Evolutionary conservation across 1,140 invertebrate genomes (phyloP), one percentile per base, ranked within the genome.

Genomic region (Drosophila kikkawai): DNA sequence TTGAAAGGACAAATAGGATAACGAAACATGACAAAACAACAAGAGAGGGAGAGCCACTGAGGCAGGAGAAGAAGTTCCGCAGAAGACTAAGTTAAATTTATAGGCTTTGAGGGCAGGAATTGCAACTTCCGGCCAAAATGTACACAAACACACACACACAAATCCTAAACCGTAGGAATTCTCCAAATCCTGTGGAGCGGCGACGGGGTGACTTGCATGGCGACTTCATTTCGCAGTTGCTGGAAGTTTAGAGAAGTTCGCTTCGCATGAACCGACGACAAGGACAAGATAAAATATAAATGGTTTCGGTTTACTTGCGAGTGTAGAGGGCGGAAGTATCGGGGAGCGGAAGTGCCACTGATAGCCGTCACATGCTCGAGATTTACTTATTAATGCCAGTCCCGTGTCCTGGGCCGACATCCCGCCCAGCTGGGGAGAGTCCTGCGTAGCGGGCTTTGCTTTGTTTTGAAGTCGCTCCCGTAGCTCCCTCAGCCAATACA

Each of bases 201-300:
- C 50, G 36, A n/a, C 41, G 36, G 65, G 42, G 51, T 41, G 65
- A 79, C 68, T 65, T 82, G 59, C 57, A 85, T 59, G 69, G 81
- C 80, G 75, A 88, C 85, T 88, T 88, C 80, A 90, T 84, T 88
- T 84, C 66, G 57, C 67, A 78, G 73, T 50, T 51, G 71, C 61
- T 65, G 85, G 61, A 88, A 88, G 69, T 88, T 88, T 84, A 88
- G 77, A 88, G 80, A 80, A 83, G 44, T 88, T 83, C 42, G 66
- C 69, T 70, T 47, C 55, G 15, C 65, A 42, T 63, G 68, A 59
- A 57, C 75, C 75, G 50, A 69, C 73, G 70, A 78, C 65, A 70
- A 86, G 63, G 76, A 78, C 81, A 81, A 88, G 80, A 88, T 88
- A 90, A 88, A 88, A 88, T 88, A 88, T 88, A 88, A 88, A 88